Evolutionary conservation across 2,888 invertebrate genomes (phyloP), one percentile per base, ranked within the genome.

Genomic region (Drosophila subsilvestris): DNA sequence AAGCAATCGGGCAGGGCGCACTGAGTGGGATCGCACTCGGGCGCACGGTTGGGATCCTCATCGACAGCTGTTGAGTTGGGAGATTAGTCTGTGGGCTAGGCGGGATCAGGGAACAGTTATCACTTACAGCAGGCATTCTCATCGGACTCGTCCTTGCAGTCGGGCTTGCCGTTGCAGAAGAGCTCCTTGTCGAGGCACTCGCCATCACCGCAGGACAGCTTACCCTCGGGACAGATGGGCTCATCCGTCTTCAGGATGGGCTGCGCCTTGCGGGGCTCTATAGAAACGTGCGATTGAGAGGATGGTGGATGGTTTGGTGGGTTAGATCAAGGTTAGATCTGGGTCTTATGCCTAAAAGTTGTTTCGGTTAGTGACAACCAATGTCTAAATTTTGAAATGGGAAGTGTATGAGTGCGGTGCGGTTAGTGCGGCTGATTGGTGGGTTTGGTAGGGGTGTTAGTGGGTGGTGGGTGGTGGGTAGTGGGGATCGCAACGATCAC

Each of bases 91-190:
- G 14, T 48, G 29, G 37, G 1, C 0, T 17, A 20, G 6, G 10
- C 18, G 42, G 37, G n/a, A 10, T 4, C 10, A 32, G 10, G 4
- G 32, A 1, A 12, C 5, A 20, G 1, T 6, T 27, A 4, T 22
- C 1, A 96, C 97, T 96, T 94, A 98, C 98, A 96, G 94, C 98
- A 98, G 79, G 98, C 97, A 89, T 98, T 98, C 93, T 98, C 98
- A 91, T 98, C 98, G 58, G 98, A 98, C 91, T 97, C 98, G 91
- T 98, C 98, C 90, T 97, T 96, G 93, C 98, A 98, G 91, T 98
- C 98, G 57, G 96, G 94, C 92, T 97, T 97, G 89, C 97, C 98
- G 90, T 98, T 97, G 93, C 98, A 98, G 94, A 98, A 98, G 62
- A 98, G 93, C 90, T 96, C 96, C 92, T 96, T 97, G 83, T 97